A percentile compares a stretch with the other conserved stretches of the same genome.
Conservation (phyloP, 2,888 invertebrate species). For the Loripinus fragilis region DNA sequence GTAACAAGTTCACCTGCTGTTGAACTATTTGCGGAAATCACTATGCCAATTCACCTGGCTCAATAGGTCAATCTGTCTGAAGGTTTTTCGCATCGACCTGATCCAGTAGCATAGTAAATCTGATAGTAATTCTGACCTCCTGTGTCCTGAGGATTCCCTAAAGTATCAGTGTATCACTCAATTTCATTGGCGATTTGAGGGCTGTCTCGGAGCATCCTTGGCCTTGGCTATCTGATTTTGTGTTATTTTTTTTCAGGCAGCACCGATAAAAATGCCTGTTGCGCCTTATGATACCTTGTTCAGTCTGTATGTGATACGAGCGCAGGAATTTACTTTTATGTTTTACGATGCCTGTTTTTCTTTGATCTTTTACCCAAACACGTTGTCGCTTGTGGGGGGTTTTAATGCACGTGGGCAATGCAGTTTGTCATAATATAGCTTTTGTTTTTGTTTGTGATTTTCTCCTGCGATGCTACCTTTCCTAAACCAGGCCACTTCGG, state of each 20-base stretch:
- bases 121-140: too few species aligned
- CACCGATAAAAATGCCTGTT: slow-evolving; percentile 18
- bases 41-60: too few species aligned
- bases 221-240: neutral
- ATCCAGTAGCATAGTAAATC: too few species aligned
- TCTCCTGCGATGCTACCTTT: slow-evolving; percentile 17
- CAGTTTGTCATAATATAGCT: slow-evolving; percentile 9
- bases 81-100: too few species aligned
- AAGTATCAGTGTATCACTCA: too few species aligned
- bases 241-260: neutral
- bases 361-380: slow-evolving; percentile 30
- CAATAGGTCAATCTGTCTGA: too few species aligned
- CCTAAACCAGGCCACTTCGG: slow-evolving; percentile 33
- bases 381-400: neutral
- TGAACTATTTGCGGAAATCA: too few species aligned
- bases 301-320: slow-evolving; percentile 25
- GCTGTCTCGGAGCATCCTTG: slow-evolving; percentile 1
- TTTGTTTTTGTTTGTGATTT: neutral
- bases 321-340: slow-evolving; percentile 23
- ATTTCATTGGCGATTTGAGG: neutral
- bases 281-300: slow-evolving; percentile 19
- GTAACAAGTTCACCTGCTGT: too few species aligned
- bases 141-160: too few species aligned
- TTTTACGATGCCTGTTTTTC: slow-evolving; percentile 17
- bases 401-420: slow-evolving; percentile 14